Evolutionary conservation across 2,888 invertebrate genomes (phyloP), one percentile per base, ranked within the genome.

Genomic region (Osmoderma eremita): DNA sequence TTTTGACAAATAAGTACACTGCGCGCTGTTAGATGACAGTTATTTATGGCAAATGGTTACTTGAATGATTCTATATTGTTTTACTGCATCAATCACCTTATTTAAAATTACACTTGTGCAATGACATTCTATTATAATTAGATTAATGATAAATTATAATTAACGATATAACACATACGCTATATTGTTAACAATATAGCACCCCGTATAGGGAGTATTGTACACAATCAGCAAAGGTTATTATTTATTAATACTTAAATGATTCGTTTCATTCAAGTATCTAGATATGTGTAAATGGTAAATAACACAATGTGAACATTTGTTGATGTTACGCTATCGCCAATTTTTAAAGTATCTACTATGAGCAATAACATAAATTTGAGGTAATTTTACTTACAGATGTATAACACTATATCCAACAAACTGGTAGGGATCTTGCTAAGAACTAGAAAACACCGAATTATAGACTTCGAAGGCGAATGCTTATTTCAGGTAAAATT

Each of bases 401-500:
- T 96, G 78, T 98, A 97, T 85, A 95, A 94, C 18, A 88, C 90
- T 67, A 95, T 97, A 76, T 94, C 93, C 62, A 94, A 95, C 82
- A 97, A 98, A 85, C 88, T 97, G 22, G 98, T 99, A 5, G 98
- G 98, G 1, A 87, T 98, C 73, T 84, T 99, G 58, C 82, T 99
- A 70, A 86, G 98, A 71, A 97, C 97, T 0, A 87, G 98, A 70
- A 97, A 97, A 80, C 93, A 98, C 79, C 92, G 94, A 64, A 84
- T 97, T 41, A 86, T 99, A 3, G 90, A 90, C 71, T 99, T 99
- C 79, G 96, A 97, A 81, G 97, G 97, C 63, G 98, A 98, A 86
- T 94, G 94, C 79, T 84, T 98, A 69, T 98, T 95, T 80, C 98
- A 98, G 87, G 90, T 75, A 72, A 71, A 53, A 50, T 12, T 45